A percentile compares a stretch with the other conserved stretches of the same genome.
These are phyloP conservation scores for Lasioglossum calceatum DNA, from an alignment of 2,888 invertebrate species.

Conservation along the genomic window DNA sequence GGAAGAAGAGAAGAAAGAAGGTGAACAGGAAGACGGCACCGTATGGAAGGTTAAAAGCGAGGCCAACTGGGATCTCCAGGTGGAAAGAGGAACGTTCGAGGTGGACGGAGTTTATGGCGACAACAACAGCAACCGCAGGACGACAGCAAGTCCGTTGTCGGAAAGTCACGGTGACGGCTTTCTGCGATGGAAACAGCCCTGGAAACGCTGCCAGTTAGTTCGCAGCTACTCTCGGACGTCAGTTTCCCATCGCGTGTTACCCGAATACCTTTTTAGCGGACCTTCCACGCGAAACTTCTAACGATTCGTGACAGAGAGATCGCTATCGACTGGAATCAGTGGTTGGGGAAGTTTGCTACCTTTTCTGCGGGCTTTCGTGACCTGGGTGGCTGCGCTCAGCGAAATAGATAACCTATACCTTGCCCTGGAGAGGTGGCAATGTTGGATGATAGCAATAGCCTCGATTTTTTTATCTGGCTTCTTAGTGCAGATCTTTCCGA, in stretches of 20 bases:
- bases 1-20: slow-evolving; percentile 20
- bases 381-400: not conserved
- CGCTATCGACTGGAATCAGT: not conserved
- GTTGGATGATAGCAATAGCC: not conserved
- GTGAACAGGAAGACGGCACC: not conserved
- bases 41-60: not conserved
- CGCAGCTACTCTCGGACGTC: slow-evolving; percentile 12
- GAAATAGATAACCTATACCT: not conserved
- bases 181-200: slow-evolving; percentile 35
- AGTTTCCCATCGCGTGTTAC: not conserved
- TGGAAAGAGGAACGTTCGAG: slow-evolving; percentile 14
- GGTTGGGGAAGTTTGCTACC: not conserved
- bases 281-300: slow-evolving; percentile 1
- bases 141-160: slow-evolving; percentile 64
- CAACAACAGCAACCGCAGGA: slow-evolving; percentile 56
- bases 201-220: slow-evolving; percentile 8
- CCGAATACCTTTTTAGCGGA: not conserved
- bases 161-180: slow-evolving; percentile 64
- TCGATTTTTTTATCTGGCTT: not conserved
- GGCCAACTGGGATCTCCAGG: not conserved
- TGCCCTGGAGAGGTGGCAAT: not conserved
- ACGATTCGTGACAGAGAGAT: not conserved
- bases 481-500: no score
- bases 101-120: slow-evolving; percentile 50
- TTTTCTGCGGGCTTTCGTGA: not conserved